A percentile compares a stretch with the other conserved stretches of the same genome.
These are phyloP conservation scores for Perccottus glenii DNA, from an alignment of 2,113 vertebrate species.

Conservation along the genomic window DNA sequence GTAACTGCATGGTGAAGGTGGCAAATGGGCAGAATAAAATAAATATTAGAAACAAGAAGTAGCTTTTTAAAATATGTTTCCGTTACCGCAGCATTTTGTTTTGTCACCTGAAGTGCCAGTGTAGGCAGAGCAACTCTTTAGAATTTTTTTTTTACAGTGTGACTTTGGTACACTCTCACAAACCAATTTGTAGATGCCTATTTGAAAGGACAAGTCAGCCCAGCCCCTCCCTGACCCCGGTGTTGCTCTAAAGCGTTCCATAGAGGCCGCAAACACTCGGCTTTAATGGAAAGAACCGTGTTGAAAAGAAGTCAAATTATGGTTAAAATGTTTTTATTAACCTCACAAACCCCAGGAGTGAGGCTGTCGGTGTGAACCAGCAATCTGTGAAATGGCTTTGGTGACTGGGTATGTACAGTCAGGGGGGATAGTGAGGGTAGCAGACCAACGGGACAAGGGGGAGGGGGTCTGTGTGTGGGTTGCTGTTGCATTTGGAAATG, in stretches of 20 bases:
- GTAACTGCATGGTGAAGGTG: slow-evolving; percentile 34
- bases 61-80: too few species aligned
- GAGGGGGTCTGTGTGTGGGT: slow-evolving; percentile 39
- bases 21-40: slow-evolving; percentile 49
- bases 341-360: slow-evolving; percentile 79
- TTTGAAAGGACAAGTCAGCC: slow-evolving; percentile 71
- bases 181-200: slow-evolving; percentile 52
- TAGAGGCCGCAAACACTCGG: slow-evolving; percentile 75
- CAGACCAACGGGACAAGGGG: slow-evolving; percentile 31
- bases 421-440: slow-evolving; percentile 48
- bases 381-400: slow-evolving; percentile 88
- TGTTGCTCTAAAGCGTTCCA: slow-evolving; percentile 75
- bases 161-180: slow-evolving; percentile 21
- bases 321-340: slow-evolving; percentile 86
- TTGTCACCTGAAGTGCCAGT: slow-evolving; percentile 12
- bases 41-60: not conserved
- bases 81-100: slow-evolving; percentile 9
- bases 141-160: slow-evolving; percentile 2
- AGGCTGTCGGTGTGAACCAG: slow-evolving; percentile 79
- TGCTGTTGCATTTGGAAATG: slow-evolving; percentile 63
- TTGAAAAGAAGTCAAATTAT: slow-evolving; percentile 78
- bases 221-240: slow-evolving; percentile 45
- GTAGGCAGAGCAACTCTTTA: slow-evolving; percentile 12
- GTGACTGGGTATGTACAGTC: slow-evolving; percentile 75
- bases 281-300: slow-evolving; percentile 79